A percentile compares a stretch with the other conserved stretches of the same genome.
These are phyloP conservation scores for Myiotriccus ornatus DNA, from an alignment of 2,797 vertebrate genomes.

Conservation along the genomic window DNA sequence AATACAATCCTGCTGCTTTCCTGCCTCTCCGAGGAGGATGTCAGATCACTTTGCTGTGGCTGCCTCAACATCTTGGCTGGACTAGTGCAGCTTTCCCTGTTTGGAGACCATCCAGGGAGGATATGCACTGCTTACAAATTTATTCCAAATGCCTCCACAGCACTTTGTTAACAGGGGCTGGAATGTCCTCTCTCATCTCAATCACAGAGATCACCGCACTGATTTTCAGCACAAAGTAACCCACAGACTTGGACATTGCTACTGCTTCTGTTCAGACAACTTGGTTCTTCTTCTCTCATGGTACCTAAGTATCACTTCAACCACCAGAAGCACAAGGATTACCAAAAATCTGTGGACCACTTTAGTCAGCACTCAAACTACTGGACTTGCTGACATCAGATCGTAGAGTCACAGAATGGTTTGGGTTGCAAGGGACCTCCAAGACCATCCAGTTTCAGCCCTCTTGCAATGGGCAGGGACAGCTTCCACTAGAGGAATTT, in stretches of 20 bases:
- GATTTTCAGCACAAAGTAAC: background rate
- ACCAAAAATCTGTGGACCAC: background rate
- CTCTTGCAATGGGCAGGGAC: background rate
- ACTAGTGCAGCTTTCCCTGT: background rate
- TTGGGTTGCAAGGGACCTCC: background rate
- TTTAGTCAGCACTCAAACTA: background rate
- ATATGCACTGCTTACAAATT: background rate
- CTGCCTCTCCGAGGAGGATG: background rate
- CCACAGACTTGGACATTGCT: background rate
- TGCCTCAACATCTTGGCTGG: background rate
- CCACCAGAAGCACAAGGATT: background rate
- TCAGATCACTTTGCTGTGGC: background rate
- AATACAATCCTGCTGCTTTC: background rate
- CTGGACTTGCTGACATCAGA: background rate
- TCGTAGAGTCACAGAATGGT: background rate
- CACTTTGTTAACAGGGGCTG: background rate
- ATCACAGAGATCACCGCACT: background rate
- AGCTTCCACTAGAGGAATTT: rapidly evolving
- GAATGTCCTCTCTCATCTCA: constrained; percentile 9
- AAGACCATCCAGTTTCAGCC: background rate
- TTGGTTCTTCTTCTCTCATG: background rate
- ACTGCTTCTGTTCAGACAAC: background rate
- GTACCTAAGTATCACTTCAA: background rate
- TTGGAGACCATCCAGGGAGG: background rate
- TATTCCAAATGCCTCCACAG: background rate